These are phyloP conservation scores for Netelia inedita DNA, from an alignment of 2,888 invertebrate species.

Conservation along the genomic window DNA sequence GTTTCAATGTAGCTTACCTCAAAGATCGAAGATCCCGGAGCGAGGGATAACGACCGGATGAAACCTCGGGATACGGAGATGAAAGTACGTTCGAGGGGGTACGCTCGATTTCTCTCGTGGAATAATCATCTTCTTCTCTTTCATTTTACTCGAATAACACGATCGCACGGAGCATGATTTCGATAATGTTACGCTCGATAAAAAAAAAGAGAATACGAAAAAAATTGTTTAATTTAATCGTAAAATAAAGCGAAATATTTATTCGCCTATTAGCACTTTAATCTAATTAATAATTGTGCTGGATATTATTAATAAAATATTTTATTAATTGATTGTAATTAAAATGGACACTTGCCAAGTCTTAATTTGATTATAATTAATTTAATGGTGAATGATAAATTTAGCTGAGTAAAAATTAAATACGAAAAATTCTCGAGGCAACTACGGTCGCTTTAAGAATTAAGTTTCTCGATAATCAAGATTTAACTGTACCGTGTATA, in stretches of 20 bases:
- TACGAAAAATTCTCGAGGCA: no score
- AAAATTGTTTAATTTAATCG: no score
- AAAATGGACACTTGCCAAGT: background rate
- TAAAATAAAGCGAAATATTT: no score
- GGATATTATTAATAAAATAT: background rate
- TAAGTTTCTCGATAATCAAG: no score
- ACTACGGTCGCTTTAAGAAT: no score
- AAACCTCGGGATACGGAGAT: slow-evolving; percentile 15
- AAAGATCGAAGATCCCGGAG: slow-evolving; percentile 37
- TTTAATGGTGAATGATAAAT: background rate
- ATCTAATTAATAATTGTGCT: background rate
- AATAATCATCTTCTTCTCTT: no score
- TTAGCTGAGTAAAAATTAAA: background rate
- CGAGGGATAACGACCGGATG: background rate
- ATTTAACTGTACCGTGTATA: no score
- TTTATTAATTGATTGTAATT: background rate
- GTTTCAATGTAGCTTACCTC: slow-evolving; percentile 10
- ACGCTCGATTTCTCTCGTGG: no score
- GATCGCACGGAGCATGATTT: no score
- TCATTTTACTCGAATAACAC: no score
- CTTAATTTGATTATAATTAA: slow-evolving; percentile 12
- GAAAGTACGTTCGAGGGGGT: slow-evolving; percentile 16
- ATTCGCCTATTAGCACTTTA: background rate
- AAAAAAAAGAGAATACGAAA: no score
- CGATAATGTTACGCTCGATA: no score